Conservation (phyloP, 2,113 vertebrate genomes). For the Pampusana beccarii region DNA sequence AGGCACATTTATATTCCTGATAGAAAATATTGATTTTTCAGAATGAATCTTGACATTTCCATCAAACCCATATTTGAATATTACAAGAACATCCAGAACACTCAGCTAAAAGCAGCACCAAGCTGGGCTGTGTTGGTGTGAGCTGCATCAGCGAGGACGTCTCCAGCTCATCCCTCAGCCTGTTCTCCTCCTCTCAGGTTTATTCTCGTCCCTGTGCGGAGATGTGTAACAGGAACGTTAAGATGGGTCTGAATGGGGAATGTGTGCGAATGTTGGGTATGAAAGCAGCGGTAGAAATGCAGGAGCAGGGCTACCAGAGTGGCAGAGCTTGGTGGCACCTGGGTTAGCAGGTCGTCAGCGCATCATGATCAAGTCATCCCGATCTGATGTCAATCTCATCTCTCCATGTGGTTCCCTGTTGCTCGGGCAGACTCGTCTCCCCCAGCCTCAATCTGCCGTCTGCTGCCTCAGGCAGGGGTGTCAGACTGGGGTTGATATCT, state of each 20-base stretch:
- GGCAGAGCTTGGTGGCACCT: neutral
- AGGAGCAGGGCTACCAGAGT: neutral
- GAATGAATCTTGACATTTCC: neutral
- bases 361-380: rapidly evolving
- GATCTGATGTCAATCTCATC: neutral
- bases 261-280: neutral
- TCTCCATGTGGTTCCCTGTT: neutral
- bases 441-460: neutral
- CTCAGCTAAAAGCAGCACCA: constrained; percentile 18
- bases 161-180: constrained; percentile 17
- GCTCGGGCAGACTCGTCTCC: neutral
- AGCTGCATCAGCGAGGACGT: neutral
- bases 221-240: neutral
- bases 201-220: constrained; percentile 21
- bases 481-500: neutral
- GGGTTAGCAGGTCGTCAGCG: neutral
- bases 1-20: neutral
- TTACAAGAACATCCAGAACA: neutral
- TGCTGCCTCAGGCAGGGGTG: neutral
- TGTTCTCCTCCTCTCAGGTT: constrained; percentile 39
- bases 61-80: neutral
- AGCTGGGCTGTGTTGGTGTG: constrained; percentile 17
- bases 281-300: neutral
- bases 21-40: constrained; percentile 2
- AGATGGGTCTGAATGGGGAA: neutral